Evolutionary conservation across 2,888 invertebrate species (phyloP).

Genomic region (Asteroscopus sphinx): DNA sequence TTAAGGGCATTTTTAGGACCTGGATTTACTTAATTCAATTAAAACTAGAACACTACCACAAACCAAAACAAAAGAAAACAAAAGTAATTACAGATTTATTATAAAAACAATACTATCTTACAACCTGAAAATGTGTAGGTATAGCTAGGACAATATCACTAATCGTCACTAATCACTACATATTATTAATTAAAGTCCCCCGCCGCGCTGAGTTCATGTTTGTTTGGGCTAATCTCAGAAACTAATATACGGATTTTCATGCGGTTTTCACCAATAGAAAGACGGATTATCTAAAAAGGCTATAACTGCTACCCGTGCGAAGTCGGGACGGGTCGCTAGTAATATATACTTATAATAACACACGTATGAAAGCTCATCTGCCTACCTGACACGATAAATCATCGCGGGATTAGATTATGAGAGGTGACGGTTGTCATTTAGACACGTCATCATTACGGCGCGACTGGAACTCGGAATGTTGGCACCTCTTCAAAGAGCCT

Average conservation of each 20-base stretch:
- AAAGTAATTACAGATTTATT: too few relatives aligned
- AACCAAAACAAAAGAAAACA: not conserved
- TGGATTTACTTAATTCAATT: too few relatives aligned
- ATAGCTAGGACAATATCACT: not conserved
- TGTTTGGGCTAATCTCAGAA: too few relatives aligned
- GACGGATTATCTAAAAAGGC: too few relatives aligned
- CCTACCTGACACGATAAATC: conserved; percentile 33
- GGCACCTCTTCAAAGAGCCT: conserved; percentile 68
- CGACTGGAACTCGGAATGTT: conserved; percentile 60
- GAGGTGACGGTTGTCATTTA: conserved; percentile 31
- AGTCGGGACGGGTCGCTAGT: too few relatives aligned
- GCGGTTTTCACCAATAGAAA: too few relatives aligned
- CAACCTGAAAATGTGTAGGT: not conserved
- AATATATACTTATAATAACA: not conserved
- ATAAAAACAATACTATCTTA: too few relatives aligned
- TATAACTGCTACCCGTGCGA: too few relatives aligned
- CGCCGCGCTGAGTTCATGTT: too few relatives aligned
- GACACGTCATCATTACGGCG: conserved; percentile 35
- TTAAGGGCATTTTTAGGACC: not conserved
- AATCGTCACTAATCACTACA: too few relatives aligned
- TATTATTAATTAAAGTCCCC: too few relatives aligned
- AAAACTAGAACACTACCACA: not conserved
- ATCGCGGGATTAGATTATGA: conserved; percentile 32
- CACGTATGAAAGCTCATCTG: conserved; percentile 11
- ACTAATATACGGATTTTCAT: too few relatives aligned